phyloP scores from a whole-genome alignment of 1,140 invertebrate species.

The Riptortus pedestris region DNA sequence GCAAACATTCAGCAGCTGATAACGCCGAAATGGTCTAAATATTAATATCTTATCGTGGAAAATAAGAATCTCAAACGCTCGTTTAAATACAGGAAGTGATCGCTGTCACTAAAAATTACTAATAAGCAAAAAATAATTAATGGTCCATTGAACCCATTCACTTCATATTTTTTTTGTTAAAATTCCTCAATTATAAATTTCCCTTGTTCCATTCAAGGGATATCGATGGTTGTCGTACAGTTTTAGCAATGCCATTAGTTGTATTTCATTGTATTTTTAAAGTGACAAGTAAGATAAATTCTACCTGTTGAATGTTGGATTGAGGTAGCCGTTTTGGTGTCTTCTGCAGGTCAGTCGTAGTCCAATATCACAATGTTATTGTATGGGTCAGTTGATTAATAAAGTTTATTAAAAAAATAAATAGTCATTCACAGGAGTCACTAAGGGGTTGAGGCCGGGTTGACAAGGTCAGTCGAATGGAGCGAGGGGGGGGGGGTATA shows the following conservation, averaged over 20 bases:
- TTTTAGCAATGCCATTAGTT: too few relatives aligned
- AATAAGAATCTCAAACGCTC: constrained; percentile 4
- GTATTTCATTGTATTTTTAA: too few relatives aligned
- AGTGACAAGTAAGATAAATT: not conserved
- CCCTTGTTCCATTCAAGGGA: too few relatives aligned
- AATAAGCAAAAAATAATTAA: not conserved
- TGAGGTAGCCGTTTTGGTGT: not conserved
- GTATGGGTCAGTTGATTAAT: too few relatives aligned
- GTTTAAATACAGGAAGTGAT: constrained; percentile 8
- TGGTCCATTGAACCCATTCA: constrained; percentile 8
- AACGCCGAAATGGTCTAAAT: not conserved
- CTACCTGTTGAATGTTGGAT: constrained; percentile 8
- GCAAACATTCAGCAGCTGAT: not conserved
- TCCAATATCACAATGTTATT: not conserved
- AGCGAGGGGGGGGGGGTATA: not conserved
- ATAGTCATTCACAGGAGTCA: too few relatives aligned
- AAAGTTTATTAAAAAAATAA: too few relatives aligned
- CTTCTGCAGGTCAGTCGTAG: not conserved
- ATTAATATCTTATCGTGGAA: constrained; percentile 10
- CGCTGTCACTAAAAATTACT: not conserved
- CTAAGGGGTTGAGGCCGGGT: not conserved
- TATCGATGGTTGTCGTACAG: too few relatives aligned
- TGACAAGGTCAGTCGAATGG: not conserved
- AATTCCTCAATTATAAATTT: not conserved
- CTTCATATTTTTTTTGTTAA: not conserved